phyloP scores from a whole-genome alignment of 2,888 invertebrate genomes.

The Congeria kusceri region DNA sequence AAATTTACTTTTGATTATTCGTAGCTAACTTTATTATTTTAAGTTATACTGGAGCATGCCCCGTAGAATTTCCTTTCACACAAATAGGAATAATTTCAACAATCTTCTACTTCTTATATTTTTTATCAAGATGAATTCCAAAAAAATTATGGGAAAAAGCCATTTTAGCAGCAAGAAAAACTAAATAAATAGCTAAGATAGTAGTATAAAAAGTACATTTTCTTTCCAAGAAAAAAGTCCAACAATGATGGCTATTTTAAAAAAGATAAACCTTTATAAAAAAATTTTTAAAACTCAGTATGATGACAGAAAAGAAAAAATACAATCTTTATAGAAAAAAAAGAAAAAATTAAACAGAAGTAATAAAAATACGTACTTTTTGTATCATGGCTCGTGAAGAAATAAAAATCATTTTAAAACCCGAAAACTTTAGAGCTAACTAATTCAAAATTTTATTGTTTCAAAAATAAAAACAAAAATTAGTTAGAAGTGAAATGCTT shows the following conservation, averaged over 20 bases:
- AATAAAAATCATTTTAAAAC: not conserved
- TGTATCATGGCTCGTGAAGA: constrained; percentile 48
- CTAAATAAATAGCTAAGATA: too few species aligned
- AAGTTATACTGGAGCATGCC: constrained; percentile 91
- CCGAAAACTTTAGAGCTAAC: constrained; percentile 37
- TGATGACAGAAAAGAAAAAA: not conserved
- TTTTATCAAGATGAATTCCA: not conserved
- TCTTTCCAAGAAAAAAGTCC: too few species aligned
- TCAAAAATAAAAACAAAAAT: constrained; percentile 15
- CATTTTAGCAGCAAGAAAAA: too few species aligned
- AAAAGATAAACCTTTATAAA: not conserved
- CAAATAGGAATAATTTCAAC: constrained; percentile 62
- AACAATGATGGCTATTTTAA: too few species aligned
- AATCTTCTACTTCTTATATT: constrained; percentile 59
- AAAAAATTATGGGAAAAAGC: constrained; percentile 6
- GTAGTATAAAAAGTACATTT: too few species aligned
- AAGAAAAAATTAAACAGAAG: not conserved
- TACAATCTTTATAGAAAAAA: not conserved
- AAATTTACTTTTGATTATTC: constrained; percentile 87
- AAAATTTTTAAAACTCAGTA: not conserved
- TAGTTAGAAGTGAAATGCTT: constrained; percentile 33
- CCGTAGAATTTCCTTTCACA: constrained; percentile 89
- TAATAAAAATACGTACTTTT: constrained; percentile 27
- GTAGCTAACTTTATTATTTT: constrained; percentile 88
- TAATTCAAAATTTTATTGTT: constrained; percentile 21